Evolutionary conservation across 64 coral and sea anemone genomes (phyloP).

Genomic region (Catalaphyllia jardinei): DNA sequence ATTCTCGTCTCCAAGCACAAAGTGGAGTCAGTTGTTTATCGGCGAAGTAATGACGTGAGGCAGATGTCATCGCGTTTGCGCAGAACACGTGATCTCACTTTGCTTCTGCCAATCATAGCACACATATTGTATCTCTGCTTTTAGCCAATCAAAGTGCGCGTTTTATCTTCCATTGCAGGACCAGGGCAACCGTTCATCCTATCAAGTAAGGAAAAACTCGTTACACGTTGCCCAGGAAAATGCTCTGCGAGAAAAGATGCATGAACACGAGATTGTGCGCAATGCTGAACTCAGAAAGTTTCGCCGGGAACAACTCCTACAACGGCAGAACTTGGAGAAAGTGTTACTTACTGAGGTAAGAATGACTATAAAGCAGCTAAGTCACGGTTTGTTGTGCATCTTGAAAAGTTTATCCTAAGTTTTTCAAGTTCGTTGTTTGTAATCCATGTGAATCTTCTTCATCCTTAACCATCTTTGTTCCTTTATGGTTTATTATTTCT

Average conservation of each 20-base stretch:
- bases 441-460: too few species aligned
- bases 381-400: too few species aligned
- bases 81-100: too few species aligned
- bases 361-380: not conserved
- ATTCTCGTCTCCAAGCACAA: not conserved
- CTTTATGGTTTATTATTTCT: too few species aligned
- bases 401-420: too few species aligned
- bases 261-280: conserved; percentile 75
- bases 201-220: conserved; percentile 74
- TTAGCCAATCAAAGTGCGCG: not conserved
- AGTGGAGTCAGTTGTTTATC: too few species aligned
- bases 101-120: not conserved
- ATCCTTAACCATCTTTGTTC: too few species aligned
- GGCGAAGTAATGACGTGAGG: too few species aligned
- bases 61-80: too few species aligned
- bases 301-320: conserved; percentile 80
- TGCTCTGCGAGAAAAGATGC: conserved; percentile 51
- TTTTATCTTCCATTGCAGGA: conserved; percentile 23
- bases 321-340: conserved; percentile 89
- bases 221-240: conserved; percentile 53
- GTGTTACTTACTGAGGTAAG: conserved; percentile 85
- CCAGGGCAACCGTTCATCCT: conserved; percentile 53
- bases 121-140: not conserved
- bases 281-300: conserved; percentile 79
- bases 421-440: too few species aligned